Conservation (phyloP, 2,113 vertebrate genomes). For the Oryzias melastigma region DNA sequence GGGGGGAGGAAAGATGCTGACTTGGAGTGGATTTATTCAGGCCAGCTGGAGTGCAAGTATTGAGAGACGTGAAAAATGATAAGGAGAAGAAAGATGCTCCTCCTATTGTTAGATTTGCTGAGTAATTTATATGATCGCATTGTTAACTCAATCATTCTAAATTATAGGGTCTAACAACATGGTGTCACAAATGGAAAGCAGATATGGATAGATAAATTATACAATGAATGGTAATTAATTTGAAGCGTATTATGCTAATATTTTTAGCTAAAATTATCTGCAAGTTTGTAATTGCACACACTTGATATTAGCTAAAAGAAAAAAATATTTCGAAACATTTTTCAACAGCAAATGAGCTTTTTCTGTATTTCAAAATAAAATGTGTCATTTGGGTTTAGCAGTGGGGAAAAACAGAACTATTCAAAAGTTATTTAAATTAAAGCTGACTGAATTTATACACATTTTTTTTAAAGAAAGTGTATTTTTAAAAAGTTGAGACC, state of each 20-base stretch:
- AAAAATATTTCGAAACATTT: too few species aligned
- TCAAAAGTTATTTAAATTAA: not conserved
- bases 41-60: constrained; percentile 10
- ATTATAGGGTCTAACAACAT: constrained; percentile 12
- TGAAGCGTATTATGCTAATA: not conserved
- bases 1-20: constrained; percentile 37
- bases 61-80: constrained; percentile 1
- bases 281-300: too few species aligned
- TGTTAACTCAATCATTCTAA: constrained; percentile 1
- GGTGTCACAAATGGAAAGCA: constrained; percentile 2
- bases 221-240: constrained; percentile 1
- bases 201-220: constrained; percentile 1
- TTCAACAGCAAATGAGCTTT: too few species aligned
- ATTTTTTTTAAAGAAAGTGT: too few species aligned
- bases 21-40: constrained; percentile 35
- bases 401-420: too few species aligned
- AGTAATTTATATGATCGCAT: constrained; percentile 3
- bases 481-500: too few species aligned
- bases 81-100: not conserved
- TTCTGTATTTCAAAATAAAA: too few species aligned
- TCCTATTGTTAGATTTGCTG: too few species aligned
- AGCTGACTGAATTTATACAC: not conserved
- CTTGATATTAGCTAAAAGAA: too few species aligned
- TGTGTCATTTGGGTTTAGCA: too few species aligned
- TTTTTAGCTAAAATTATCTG: too few species aligned